Percentiles rank a stretch among this genome's conserved stretches.
phyloP scores from a whole-genome alignment of 2,113 vertebrate species.

The Mustelus asterias region DNA sequence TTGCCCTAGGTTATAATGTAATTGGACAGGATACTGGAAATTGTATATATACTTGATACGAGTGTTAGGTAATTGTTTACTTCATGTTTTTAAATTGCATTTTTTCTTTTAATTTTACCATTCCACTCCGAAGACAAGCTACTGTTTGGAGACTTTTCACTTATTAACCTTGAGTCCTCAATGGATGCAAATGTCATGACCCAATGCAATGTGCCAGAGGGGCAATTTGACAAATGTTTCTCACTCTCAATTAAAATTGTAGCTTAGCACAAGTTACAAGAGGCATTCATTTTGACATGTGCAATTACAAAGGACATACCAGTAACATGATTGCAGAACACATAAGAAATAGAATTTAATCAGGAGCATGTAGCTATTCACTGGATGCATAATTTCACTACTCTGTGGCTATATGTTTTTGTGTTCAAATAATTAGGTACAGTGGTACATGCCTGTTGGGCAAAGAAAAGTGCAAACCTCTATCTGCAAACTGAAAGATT shows the following conservation, averaged over 20 bases:
- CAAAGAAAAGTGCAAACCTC: slow-evolving; percentile 57
- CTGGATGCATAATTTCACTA: slow-evolving; percentile 67
- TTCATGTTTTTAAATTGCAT: slow-evolving; percentile 89
- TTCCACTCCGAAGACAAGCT: slow-evolving; percentile 52
- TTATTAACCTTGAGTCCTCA: slow-evolving; percentile 67
- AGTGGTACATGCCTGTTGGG: slow-evolving; percentile 56
- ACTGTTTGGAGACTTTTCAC: slow-evolving; percentile 60
- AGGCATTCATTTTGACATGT: slow-evolving; percentile 69
- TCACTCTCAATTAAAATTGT: slow-evolving; percentile 71
- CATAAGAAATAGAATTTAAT: slow-evolving; percentile 68
- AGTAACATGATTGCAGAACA: slow-evolving; percentile 66
- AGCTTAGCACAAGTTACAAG: slow-evolving; percentile 56
- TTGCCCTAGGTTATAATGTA: slow-evolving; percentile 64
- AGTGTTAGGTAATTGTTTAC: slow-evolving; percentile 74
- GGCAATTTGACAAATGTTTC: slow-evolving; percentile 56
- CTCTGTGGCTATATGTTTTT: slow-evolving; percentile 66
- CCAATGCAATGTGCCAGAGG: slow-evolving; percentile 63
- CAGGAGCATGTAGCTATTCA: slow-evolving; percentile 63
- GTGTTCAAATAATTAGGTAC: slow-evolving; percentile 72
- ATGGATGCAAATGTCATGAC: slow-evolving; percentile 71
- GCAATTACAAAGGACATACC: slow-evolving; percentile 71
- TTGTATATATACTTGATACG: slow-evolving; percentile 69
- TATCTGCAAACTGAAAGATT: slow-evolving; percentile 63
- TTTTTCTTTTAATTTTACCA: slow-evolving; percentile 71
- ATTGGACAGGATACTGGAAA: slow-evolving; percentile 75